These are phyloP conservation scores for Ameiurus melas DNA, from an alignment of 2,113 vertebrate genomes.

Conservation along the genomic window DNA sequence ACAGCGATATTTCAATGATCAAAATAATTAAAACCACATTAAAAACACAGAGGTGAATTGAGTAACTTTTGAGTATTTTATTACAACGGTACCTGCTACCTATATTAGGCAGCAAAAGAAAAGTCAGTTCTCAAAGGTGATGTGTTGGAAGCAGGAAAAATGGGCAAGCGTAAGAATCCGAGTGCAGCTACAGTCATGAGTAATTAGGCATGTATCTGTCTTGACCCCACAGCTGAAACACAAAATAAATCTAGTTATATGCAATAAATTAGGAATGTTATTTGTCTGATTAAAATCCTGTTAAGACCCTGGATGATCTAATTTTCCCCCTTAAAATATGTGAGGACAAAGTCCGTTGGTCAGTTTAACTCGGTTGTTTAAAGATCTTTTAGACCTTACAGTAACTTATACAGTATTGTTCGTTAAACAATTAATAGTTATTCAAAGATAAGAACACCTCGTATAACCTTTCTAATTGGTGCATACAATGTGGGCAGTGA, in stretches of 20 bases:
- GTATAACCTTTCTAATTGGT: neutral
- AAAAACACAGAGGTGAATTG: too few relatives aligned
- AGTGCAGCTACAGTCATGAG: neutral
- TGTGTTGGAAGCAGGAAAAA: too few relatives aligned
- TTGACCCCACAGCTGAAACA: neutral
- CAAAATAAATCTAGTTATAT: slow-evolving; percentile 2
- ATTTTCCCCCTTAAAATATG: too few relatives aligned
- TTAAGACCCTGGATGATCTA: neutral
- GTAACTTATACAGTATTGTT: neutral
- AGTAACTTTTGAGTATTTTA: too few relatives aligned
- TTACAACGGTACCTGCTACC: too few relatives aligned
- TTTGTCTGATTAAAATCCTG: neutral
- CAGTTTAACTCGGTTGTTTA: neutral
- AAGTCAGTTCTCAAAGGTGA: too few relatives aligned
- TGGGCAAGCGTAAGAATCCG: too few relatives aligned
- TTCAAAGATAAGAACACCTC: neutral
- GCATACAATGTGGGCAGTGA: neutral
- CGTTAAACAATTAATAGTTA: neutral
- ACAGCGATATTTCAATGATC: neutral
- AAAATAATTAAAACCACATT: too few relatives aligned
- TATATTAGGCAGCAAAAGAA: too few relatives aligned
- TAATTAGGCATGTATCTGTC: neutral
- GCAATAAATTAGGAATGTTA: neutral
- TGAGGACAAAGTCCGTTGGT: neutral
- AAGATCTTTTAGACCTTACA: neutral